Percentiles rank a stretch among this genome's conserved stretches.
These are phyloP conservation scores for Coremacera marginata DNA, from an alignment of 2,888 invertebrate genomes.

Conservation along the genomic window DNA sequence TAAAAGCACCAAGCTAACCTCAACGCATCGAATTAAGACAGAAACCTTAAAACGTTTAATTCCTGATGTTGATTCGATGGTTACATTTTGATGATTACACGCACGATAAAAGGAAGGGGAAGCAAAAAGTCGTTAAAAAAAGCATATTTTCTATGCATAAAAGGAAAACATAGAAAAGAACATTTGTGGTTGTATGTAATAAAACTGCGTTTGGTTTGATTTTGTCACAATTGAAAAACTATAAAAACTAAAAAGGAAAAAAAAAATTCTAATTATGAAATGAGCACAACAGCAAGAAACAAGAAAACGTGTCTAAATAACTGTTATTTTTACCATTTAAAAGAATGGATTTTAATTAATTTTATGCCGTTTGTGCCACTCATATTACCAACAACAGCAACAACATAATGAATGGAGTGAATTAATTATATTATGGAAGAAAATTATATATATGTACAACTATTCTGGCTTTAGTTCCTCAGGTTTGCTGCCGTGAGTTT, in stretches of 20 bases:
- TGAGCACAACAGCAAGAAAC: constrained; percentile 41
- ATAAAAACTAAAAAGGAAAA: not conserved
- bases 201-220: constrained; percentile 10
- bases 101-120: too few species aligned
- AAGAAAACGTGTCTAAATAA: constrained; percentile 40
- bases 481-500: not conserved
- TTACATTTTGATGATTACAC: constrained; percentile 2
- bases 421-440: constrained; percentile 4
- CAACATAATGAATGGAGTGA: constrained; percentile 20
- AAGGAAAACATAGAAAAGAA: not conserved
- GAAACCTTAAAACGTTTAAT: constrained; percentile 1
- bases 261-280: too few species aligned
- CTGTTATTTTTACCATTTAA: constrained; percentile 17
- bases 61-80: not conserved
- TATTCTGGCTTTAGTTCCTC: not conserved
- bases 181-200: not conserved
- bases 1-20: too few species aligned
- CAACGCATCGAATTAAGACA: not conserved
- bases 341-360: constrained; percentile 22
- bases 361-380: constrained; percentile 17
- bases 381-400: not conserved
- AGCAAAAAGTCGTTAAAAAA: not conserved
- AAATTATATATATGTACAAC: not conserved
- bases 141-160: too few species aligned
- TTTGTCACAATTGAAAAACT: not conserved